These are phyloP conservation scores for Scotopteryx bipunctaria DNA, from an alignment of 2,888 invertebrate species.

Conservation along the genomic window DNA sequence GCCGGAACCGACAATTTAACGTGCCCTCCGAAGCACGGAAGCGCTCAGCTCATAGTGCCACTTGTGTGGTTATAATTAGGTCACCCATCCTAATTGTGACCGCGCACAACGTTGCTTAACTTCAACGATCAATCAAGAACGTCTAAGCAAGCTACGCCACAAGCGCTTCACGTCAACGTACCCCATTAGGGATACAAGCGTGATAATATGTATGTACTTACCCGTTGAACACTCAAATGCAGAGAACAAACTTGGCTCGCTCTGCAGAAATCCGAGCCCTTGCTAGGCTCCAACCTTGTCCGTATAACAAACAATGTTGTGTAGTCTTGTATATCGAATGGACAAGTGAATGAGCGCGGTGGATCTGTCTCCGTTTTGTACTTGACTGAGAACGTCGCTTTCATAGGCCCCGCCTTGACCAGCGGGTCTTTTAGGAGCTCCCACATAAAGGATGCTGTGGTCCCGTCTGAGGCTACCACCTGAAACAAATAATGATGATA, in stretches of 20 bases:
- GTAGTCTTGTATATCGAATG: constrained; percentile 92
- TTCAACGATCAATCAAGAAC: too few relatives aligned
- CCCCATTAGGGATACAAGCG: too few relatives aligned
- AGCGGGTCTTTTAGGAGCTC: constrained; percentile 87
- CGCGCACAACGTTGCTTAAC: too few relatives aligned
- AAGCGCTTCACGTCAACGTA: too few relatives aligned
- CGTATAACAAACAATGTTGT: constrained; percentile 93
- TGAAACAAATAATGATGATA: constrained; percentile 46
- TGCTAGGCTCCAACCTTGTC: constrained; percentile 90
- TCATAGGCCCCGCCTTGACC: constrained; percentile 81
- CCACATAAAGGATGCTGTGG: constrained; percentile 93
- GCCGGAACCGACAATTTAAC: too few relatives aligned
- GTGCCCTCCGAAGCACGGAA: too few relatives aligned
- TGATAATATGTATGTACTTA: too few relatives aligned
- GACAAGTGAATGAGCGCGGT: constrained; percentile 83
- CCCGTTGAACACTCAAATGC: constrained; percentile 87
- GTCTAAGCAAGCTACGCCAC: too few relatives aligned
- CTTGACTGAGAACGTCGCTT: constrained; percentile 66
- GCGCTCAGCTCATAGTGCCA: too few relatives aligned
- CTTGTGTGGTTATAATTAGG: too few relatives aligned
- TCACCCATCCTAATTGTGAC: too few relatives aligned
- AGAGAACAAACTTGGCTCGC: constrained; percentile 94
- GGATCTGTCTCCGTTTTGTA: constrained; percentile 62
- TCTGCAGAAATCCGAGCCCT: constrained; percentile 93
- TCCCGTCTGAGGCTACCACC: constrained; percentile 87